Percentiles rank a stretch among this genome's conserved stretches.
These are phyloP conservation scores for Scaptomyza cyrtandrae DNA, from an alignment of 2,888 invertebrate genomes.

Conservation along the genomic window DNA sequence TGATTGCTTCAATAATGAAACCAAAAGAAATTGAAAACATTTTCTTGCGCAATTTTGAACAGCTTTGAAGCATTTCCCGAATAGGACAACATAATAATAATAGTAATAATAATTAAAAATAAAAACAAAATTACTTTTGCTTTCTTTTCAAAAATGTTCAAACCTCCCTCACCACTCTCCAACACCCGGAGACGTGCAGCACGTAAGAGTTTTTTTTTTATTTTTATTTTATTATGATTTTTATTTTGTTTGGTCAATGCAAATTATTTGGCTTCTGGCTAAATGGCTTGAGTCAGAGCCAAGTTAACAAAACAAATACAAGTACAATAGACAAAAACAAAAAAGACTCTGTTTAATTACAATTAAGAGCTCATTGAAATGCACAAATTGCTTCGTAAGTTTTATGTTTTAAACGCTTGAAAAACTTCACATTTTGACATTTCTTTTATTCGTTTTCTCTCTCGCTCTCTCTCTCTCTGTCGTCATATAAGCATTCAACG, in stretches of 20 bases:
- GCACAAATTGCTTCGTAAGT: slow-evolving; percentile 48
- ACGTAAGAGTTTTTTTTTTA: slow-evolving; percentile 32
- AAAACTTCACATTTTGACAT: slow-evolving; percentile 31
- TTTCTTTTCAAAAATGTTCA: slow-evolving; percentile 60
- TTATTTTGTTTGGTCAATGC: slow-evolving; percentile 31
- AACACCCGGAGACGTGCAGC: slow-evolving; percentile 8
- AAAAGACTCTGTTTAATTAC: slow-evolving; percentile 51
- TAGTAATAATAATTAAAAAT: slow-evolving; percentile 7
- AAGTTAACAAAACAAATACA: slow-evolving; percentile 21
- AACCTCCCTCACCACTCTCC: background rate
- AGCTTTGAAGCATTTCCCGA: slow-evolving; percentile 35
- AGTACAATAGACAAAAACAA: slow-evolving; percentile 1
- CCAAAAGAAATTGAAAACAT: background rate
- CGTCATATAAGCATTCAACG: slow-evolving; percentile 24
- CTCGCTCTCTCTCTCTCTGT: background rate
- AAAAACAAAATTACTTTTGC: slow-evolving; percentile 49
- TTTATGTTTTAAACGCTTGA: slow-evolving; percentile 1
- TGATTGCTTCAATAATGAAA: too few relatives aligned
- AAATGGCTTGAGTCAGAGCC: slow-evolving; percentile 50
- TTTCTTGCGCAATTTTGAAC: slow-evolving; percentile 52
- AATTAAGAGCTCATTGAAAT: slow-evolving; percentile 52
- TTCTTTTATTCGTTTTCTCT: background rate
- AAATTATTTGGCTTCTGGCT: slow-evolving; percentile 46
- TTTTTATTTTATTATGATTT: background rate
- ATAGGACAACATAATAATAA: slow-evolving; percentile 16